Base-by-base conservation (phyloP, 2,888 invertebrate genomes). In the Ceramica pisi region DNA sequence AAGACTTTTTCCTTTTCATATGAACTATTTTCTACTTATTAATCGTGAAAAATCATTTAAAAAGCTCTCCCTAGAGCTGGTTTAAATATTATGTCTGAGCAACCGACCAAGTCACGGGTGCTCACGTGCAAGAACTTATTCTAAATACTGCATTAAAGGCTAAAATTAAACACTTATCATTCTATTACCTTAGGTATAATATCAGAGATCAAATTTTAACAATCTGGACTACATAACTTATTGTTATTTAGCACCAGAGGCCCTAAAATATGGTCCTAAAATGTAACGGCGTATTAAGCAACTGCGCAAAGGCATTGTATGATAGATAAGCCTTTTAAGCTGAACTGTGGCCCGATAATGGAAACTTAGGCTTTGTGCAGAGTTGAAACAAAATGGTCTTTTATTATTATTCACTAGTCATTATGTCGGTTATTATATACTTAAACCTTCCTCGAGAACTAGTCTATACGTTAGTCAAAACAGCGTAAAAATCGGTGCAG, bases 301-400 rank as follows among this genome's bases (percentile, higher is more conserved):
- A 75, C 75, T 12, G 51, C 35, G 41, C 74, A 74, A 78, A 70
- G 75, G 56, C 69, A 62, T 75, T 65, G 67, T 75, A 55, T 75
- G 67, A 68, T 68, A 80, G 80, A 80, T 80, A 80, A 80, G 68
- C 76, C 61, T 66, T 67, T 57, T 51, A 71, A 55, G 56, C 63
- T 75, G 53, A 71, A 75, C 65, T 75, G 60, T 78, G 56, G 48
- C 57, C 67, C 31, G 67, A 71, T 80, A 69, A 64, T 56, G 62
- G 46, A 31, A 63, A 62, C 31, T 41, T 14, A 56, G 41, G 60
- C 26, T 60, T 16, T 41, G 35, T 26, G n/a, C 19, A 71, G 46
- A 61, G 19, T 46, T 41, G 10, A 38, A 10, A 6, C 6, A 31
- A 31, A 31, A 31, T 31, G 31, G 31, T 31, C 31, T 31, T 6